Evolutionary conservation across 2,113 vertebrate genomes (phyloP), one percentile per base, ranked within the genome.

Genomic region (Poecilia latipinna): DNA sequence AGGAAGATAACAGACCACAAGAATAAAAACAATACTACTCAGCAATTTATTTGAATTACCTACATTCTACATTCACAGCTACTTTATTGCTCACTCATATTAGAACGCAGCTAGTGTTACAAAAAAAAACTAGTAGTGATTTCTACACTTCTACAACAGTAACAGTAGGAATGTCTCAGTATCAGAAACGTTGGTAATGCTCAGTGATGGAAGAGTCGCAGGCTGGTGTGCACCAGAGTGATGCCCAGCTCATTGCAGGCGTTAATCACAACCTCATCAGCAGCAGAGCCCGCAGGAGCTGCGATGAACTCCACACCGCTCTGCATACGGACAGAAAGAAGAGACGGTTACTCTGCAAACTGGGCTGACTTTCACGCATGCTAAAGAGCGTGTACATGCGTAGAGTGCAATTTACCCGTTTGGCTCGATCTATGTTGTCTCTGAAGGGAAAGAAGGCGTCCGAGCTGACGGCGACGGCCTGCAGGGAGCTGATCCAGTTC

Each of bases 401-500:
- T 57, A 24, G 0, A 10, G 54, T 65, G 44, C 60, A 11, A 61
- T 33, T 87, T 90, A 98, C 98, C 96, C 83, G 91, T 88, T 96
- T 98, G 48, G 98, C 98, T 39, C 98, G 95, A 88, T 99, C 98
- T 0, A 99, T 95, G 0, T 99, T 99, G 75, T 99, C 98, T 86
- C 97, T 94, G 88, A 99, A 99, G 74, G 98, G 98, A 78, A 99
- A 99, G 93, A 99, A 99, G 0, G 98, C 97, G 0, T 99, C 97
- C 0, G 98, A 99, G 93, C 97, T 97, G 88, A 98, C 76, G 0
- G 96, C 96, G n/a, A 99, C 97, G 0, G 88, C 95, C 12, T 89
- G 83, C 60, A 98, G 91, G 71, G 93, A 96, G 86, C 92, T 92
- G 70, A 97, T 87, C 97, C 98, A 99, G 33, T 96, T 94, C 86